phyloP scores from a whole-genome alignment of 2,888 invertebrate genomes.

The Portevinia maculata region DNA sequence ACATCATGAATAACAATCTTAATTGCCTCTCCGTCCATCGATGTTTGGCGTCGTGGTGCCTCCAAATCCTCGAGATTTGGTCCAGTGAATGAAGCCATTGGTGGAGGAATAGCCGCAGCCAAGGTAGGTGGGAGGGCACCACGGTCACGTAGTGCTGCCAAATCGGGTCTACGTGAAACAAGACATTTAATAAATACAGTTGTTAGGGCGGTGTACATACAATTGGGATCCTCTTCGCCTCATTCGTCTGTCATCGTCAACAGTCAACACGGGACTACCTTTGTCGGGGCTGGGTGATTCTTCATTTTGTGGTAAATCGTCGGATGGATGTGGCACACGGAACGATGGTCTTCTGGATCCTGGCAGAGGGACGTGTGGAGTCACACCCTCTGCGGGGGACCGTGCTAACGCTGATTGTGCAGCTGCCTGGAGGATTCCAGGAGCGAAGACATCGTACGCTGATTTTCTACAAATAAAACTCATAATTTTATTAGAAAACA shows the following conservation, averaged over 20 bases:
- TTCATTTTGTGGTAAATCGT: conserved; percentile 83
- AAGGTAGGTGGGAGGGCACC: conserved; percentile 83
- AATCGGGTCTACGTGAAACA: conserved; percentile 87
- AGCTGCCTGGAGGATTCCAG: conserved; percentile 84
- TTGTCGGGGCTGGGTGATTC: conserved; percentile 85
- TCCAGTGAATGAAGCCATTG: conserved; percentile 81
- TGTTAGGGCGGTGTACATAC: conserved; percentile 84
- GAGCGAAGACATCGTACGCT: conserved; percentile 92
- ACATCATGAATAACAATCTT: conserved; percentile 97
- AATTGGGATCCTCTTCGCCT: conserved; percentile 92
- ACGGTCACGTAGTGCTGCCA: conserved; percentile 86
- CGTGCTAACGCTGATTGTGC: conserved; percentile 79
- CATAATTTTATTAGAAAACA: neutral
- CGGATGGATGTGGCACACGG: conserved; percentile 85
- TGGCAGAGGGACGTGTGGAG: conserved; percentile 80
- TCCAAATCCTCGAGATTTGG: conserved; percentile 86
- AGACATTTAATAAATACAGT: conserved; percentile 9
- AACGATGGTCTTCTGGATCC: conserved; percentile 86
- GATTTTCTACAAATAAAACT: conserved; percentile 83
- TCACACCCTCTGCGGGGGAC: conserved; percentile 81
- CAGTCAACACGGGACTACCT: conserved; percentile 85
- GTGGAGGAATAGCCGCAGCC: conserved; percentile 82
- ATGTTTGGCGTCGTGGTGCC: conserved; percentile 89
- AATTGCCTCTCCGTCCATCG: conserved; percentile 95
- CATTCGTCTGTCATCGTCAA: conserved; percentile 89